phyloP scores from a whole-genome alignment of 2,888 invertebrate species.

The Amaurobius ferox region DNA sequence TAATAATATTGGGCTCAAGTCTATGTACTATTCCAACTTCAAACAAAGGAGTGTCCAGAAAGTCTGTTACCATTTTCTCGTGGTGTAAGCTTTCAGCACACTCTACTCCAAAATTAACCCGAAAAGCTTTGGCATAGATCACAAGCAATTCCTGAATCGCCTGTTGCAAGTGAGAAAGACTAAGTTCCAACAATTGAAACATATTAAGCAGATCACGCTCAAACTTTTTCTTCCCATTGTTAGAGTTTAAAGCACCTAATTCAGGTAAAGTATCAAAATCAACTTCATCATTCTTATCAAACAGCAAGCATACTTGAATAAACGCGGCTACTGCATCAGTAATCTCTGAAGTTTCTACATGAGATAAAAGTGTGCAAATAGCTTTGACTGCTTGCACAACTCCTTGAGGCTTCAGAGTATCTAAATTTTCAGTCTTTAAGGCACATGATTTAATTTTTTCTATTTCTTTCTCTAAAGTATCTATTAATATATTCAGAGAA shows the following conservation, averaged over 20 bases:
- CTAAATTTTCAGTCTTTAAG: slow-evolving; percentile 77
- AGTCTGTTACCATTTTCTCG: slow-evolving; percentile 76
- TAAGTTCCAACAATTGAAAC: slow-evolving; percentile 50
- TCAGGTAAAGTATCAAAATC: slow-evolving; percentile 56
- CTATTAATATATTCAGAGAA: slow-evolving; percentile 89
- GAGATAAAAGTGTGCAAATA: slow-evolving; percentile 91
- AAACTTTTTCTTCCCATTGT: slow-evolving; percentile 6
- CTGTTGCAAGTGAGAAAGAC: slow-evolving; percentile 76
- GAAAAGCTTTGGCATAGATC: slow-evolving; percentile 89
- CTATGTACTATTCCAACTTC: slow-evolving; percentile 87
- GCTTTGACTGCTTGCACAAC: slow-evolving; percentile 95
- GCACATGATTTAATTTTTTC: slow-evolving; percentile 77
- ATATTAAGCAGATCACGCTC: slow-evolving; percentile 41
- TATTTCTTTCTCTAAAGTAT: slow-evolving; percentile 80
- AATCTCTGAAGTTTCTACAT: slow-evolving; percentile 91
- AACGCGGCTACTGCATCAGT: slow-evolving; percentile 84
- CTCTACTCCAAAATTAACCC: slow-evolving; percentile 84
- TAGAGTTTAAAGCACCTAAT: slow-evolving; percentile 21
- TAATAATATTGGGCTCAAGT: slow-evolving; percentile 85
- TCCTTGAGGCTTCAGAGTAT: slow-evolving; percentile 80
- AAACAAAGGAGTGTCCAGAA: slow-evolving; percentile 77
- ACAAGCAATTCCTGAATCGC: slow-evolving; percentile 89
- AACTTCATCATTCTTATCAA: slow-evolving; percentile 41
- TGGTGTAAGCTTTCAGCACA: slow-evolving; percentile 76
- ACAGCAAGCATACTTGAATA: slow-evolving; percentile 69